These are phyloP conservation scores for Pleuronectes platessa DNA, from an alignment of 2,113 vertebrate species.

Conservation along the genomic window DNA sequence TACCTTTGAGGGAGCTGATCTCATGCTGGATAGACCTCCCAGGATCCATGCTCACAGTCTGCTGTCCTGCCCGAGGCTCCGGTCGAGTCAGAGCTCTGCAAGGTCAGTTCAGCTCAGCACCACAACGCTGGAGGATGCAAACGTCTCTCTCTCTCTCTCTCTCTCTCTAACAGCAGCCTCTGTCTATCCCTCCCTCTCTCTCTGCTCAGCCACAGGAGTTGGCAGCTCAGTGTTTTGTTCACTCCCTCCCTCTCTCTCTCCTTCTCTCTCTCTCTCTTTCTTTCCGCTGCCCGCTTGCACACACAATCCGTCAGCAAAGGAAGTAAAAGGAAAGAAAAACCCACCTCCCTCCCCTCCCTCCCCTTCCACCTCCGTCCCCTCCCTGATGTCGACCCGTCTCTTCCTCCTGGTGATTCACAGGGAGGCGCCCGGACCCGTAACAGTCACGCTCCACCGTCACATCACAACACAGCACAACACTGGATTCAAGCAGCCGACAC, in stretches of 20 bases:
- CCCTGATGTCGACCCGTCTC: slow-evolving; percentile 54
- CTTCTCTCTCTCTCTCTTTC: slow-evolving; percentile 30
- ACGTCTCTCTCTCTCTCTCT: slow-evolving; percentile 16
- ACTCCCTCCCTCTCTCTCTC: slow-evolving; percentile 17
- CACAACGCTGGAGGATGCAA: slow-evolving; percentile 47
- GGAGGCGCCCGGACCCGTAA: slow-evolving; percentile 49
- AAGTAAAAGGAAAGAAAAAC: slow-evolving; percentile 6
- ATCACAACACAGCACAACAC: slow-evolving; percentile 6
- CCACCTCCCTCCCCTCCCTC: too few relatives aligned
- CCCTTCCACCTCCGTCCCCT: slow-evolving; percentile 40
- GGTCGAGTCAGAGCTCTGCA: slow-evolving; percentile 48
- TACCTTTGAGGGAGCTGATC: slow-evolving; percentile 95
- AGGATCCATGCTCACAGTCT: slow-evolving; percentile 79
- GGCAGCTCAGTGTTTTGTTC: slow-evolving; percentile 68
- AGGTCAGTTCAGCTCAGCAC: slow-evolving; percentile 45
- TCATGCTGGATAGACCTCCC: slow-evolving; percentile 91
- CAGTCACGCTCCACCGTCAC: slow-evolving; percentile 19
- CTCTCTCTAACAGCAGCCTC: not conserved
- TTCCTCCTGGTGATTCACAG: slow-evolving; percentile 57
- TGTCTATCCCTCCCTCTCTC: not conserved
- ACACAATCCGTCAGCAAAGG: slow-evolving; percentile 52
- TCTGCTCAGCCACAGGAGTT: slow-evolving; percentile 62
- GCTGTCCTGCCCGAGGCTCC: slow-evolving; percentile 9
- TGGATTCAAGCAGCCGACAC: not conserved
- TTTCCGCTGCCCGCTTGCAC: slow-evolving; percentile 34